Conservation (phyloP, 2,113 vertebrate species). For the Indicator indicator region DNA sequence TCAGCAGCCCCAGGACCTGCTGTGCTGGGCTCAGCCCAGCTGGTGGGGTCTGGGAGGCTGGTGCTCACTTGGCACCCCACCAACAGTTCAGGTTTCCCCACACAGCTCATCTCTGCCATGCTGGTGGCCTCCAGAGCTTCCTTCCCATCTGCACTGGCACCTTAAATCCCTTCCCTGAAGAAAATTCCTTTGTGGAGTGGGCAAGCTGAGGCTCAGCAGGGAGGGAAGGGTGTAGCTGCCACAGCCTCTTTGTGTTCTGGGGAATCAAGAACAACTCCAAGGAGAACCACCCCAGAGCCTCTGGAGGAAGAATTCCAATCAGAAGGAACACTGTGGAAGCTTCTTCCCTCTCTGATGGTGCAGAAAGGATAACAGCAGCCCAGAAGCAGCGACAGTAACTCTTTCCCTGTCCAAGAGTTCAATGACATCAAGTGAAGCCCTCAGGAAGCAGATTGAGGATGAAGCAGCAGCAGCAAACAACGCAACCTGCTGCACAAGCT, state of each 20-base stretch:
- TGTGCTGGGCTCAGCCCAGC: too few species aligned
- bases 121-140: neutral
- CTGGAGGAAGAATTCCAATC: neutral
- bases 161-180: neutral
- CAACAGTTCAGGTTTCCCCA: neutral
- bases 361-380: neutral
- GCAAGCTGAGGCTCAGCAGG: neutral
- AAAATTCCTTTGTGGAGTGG: neutral
- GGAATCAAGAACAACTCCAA: neutral
- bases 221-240: neutral
- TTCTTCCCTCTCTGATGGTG: neutral
- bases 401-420: neutral
- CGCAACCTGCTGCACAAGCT: rapidly evolving
- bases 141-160: neutral
- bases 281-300: neutral
- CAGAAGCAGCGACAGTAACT: neutral
- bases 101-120: rapidly evolving
- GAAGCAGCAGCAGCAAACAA: neutral
- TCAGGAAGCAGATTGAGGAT: neutral
- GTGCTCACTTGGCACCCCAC: neutral
- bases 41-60: neutral
- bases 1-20: neutral
- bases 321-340: neutral
- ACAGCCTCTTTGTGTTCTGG: neutral
- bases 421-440: rapidly evolving